Base-by-base conservation (phyloP, 2,113 vertebrate species). In the Cervus canadensis region DNA sequence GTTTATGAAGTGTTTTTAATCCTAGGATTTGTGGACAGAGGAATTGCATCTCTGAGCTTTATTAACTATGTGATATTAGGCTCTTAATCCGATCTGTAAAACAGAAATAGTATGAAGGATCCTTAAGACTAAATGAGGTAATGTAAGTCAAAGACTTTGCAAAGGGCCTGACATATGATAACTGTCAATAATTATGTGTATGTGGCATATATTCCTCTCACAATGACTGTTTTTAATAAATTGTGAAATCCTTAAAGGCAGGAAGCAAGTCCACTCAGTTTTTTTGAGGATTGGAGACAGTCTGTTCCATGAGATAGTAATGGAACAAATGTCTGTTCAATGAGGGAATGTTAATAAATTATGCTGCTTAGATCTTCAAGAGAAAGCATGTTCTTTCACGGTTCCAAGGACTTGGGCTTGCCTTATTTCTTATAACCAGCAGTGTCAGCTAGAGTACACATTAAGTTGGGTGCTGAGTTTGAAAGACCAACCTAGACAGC, bases 281-380 rank as follows among this genome's bases (percentile, higher is more conserved):
- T 97, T 94, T 90, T 76, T 64, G 28, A 82, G 7, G 4, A 71
- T 91, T 91, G 86, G 26, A 25, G 14, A 28, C 14, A 91, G 8
- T 78, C 26, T 28, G 74, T 85, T 64, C 15, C 54, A 59, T 78
- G 94, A 95, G 84, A 43, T 6, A 71, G 17, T 93, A 62, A 91
- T 94, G 85, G 84, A 97, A 90, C 15, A 82, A 82, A 91, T 48
- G 56, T 86, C 92, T 86, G 43, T 78, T 97, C 78, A 87, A 0
- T 83, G 76, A 97, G 19, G 16, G 23, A 50, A 62, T 96, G 59
- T 89, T 86, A 94, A 79, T 93, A 88, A 94, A 78, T 86, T 93
- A 76, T 40, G 14, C 16, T 92, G 40, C 48, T 95, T 67, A 91
- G 3, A 71, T 93, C 40, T 71, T 91, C 2, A 62, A n/a, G 33